Conservation (phyloP, 1,140 invertebrate species). For the Diorhabda sublineata region DNA sequence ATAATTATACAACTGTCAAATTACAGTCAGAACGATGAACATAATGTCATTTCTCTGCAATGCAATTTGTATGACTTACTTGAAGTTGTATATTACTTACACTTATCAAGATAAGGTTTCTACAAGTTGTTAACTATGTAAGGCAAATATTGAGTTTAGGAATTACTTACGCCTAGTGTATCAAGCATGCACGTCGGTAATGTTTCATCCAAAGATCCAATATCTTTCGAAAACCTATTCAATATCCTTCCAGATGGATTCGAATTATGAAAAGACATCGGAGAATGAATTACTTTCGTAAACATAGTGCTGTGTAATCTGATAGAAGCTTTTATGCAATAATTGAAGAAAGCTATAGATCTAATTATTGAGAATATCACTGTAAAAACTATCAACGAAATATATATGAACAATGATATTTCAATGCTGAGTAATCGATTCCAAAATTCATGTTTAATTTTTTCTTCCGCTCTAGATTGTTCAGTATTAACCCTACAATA, state of each 20-base stretch:
- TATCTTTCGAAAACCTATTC: constrained; percentile 72
- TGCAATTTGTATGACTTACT: too few relatives aligned
- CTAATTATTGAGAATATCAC: constrained; percentile 57
- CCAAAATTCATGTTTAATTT: constrained; percentile 50
- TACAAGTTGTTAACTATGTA: too few relatives aligned
- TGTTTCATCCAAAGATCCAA: constrained; percentile 70
- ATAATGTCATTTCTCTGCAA: too few relatives aligned
- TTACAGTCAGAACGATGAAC: too few relatives aligned
- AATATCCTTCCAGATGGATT: constrained; percentile 68
- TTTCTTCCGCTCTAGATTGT: neutral
- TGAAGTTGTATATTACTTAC: too few relatives aligned
- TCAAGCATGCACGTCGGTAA: constrained; percentile 73
- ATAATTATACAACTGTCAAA: too few relatives aligned
- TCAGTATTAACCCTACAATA: neutral
- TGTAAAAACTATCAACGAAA: constrained; percentile 80
- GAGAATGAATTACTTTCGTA: constrained; percentile 69
- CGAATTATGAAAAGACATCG: constrained; percentile 84
- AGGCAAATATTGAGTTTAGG: too few relatives aligned
- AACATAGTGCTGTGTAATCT: constrained; percentile 80
- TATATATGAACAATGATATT: constrained; percentile 67
- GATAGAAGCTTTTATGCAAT: constrained; percentile 63
- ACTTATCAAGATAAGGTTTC: too few relatives aligned
- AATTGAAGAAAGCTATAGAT: constrained; percentile 67
- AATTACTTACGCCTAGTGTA: constrained; percentile 61
- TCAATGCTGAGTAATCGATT: constrained; percentile 73